Evolutionary conservation across 2,113 vertebrate genomes (phyloP), one percentile per base, ranked within the genome.

Genomic region (Hypomesus transpacificus): DNA sequence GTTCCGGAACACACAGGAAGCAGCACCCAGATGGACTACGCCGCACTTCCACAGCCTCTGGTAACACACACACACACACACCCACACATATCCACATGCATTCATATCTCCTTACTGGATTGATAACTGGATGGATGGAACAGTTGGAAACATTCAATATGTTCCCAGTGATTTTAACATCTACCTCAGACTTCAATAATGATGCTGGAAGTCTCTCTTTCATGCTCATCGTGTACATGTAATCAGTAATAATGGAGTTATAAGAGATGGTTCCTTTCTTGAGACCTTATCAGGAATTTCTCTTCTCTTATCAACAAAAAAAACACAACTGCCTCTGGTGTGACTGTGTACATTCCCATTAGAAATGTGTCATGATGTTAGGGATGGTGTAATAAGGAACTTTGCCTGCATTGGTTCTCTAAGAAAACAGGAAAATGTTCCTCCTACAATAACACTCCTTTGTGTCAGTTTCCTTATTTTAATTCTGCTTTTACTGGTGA

Each of bases 1-100:
- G 91, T 57, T 89, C 94, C 0, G 75, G 86, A 57, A 66, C 90
- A 1, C 94, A 94, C 75, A 93, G 94, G 78, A 98, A 97, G 62
- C 88, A 89, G 20, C 82, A 91, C 79, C 83, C 92, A 4, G 95
- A 98, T 5, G 88, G 92, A 20, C 91, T 93, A 71, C 90, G 94
- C 78, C 92, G 95, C n/a, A 92, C 94, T 14, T 96, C 95, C 53
- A 69, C 91, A 0, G 82, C 87, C 0, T 91, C 96, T 13, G 96
- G 97, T 98, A 92, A 88, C 69, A 76, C 58, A 31, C 28, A 34
- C 59, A 64, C 22, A 66, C 28, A 11, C 4, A 14, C 18, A 31
- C 34, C 14, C n/a, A 72, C 51, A 34, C 52, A 54, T 2, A 11
- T 9, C 21, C 18, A 31, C 34, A 20, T 11, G 31, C 14, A 56